phyloP scores from a whole-genome alignment of 1,140 invertebrate genomes.

The Rhyzopertha dominica region DNA sequence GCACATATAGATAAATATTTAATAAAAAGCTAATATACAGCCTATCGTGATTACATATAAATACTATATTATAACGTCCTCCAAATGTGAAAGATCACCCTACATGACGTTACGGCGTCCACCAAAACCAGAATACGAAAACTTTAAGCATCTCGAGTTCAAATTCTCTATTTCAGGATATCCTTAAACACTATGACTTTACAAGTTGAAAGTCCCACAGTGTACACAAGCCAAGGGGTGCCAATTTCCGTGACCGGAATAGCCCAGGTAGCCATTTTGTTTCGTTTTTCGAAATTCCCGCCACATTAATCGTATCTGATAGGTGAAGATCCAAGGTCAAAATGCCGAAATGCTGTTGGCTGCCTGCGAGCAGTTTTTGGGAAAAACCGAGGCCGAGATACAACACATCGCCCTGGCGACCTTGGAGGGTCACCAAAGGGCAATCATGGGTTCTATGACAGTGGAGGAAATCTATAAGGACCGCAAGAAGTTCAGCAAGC shows the following conservation, averaged over 20 bases:
- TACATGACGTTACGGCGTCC: no score
- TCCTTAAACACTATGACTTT: constrained; percentile 96
- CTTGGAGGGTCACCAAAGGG: constrained; percentile 93
- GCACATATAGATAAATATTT: no score
- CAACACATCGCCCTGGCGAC: constrained; percentile 92
- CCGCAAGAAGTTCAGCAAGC: constrained; percentile 97
- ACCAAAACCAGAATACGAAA: no score
- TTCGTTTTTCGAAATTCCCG: no score
- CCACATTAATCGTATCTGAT: no score
- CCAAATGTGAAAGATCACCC: no score
- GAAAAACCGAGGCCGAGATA: constrained; percentile 85
- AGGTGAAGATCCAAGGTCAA: constrained; percentile 97
- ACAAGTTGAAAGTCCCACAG: constrained; percentile 84
- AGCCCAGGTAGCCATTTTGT: no score
- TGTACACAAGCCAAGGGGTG: constrained; percentile 95
- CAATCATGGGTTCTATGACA: constrained; percentile 99
- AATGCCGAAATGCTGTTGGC: constrained; percentile 95
- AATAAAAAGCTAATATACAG: no score
- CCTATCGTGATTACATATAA: no score
- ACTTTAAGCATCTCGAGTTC: no score
- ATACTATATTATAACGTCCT: no score
- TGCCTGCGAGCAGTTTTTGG: constrained; percentile 95
- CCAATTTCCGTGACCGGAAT: constrained; percentile 96
- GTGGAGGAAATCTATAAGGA: constrained; percentile 99
- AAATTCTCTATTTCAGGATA: constrained; percentile 62